Percentiles rank a stretch among this genome's conserved stretches.
Conservation (phyloP, 2,113 vertebrate genomes). For the Leucoraja erinaceus region DNA sequence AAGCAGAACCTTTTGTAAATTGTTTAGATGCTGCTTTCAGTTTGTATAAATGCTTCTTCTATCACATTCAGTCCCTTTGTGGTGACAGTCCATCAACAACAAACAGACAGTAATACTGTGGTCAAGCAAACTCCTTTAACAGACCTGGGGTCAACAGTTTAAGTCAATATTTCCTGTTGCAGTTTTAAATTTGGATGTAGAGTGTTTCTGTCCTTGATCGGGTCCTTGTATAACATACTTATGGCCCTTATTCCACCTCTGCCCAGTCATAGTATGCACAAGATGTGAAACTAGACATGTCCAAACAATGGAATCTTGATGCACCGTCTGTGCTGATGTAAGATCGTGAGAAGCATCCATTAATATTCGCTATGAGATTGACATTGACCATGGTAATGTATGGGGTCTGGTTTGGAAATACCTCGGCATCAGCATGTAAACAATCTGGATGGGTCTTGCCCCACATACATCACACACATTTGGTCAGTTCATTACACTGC, state of each 20-base stretch:
- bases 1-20: slow-evolving; percentile 36
- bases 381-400: not conserved
- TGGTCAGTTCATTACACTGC: not conserved
- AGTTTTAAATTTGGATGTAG: not conserved
- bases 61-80: slow-evolving; percentile 3
- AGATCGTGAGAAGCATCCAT: not conserved
- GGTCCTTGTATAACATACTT: not conserved
- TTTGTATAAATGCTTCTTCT: slow-evolving; percentile 37
- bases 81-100: not conserved
- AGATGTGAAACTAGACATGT: not conserved
- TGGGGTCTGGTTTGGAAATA: not conserved
- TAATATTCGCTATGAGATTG: not conserved
- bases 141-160: not conserved
- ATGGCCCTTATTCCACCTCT: not conserved
- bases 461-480: not conserved
- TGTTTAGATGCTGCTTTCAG: slow-evolving; percentile 36
- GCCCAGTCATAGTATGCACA: not conserved
- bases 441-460: not conserved
- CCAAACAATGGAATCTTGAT: not conserved
- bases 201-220: not conserved
- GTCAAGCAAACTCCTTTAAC: not conserved
- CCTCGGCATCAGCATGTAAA: not conserved
- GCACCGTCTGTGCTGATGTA: not conserved
- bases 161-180: not conserved
- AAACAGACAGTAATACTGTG: not conserved